Percentiles rank a stretch among this genome's conserved stretches.
phyloP scores from a whole-genome alignment of 1,140 invertebrate species.

The Aphelinus certus region DNA sequence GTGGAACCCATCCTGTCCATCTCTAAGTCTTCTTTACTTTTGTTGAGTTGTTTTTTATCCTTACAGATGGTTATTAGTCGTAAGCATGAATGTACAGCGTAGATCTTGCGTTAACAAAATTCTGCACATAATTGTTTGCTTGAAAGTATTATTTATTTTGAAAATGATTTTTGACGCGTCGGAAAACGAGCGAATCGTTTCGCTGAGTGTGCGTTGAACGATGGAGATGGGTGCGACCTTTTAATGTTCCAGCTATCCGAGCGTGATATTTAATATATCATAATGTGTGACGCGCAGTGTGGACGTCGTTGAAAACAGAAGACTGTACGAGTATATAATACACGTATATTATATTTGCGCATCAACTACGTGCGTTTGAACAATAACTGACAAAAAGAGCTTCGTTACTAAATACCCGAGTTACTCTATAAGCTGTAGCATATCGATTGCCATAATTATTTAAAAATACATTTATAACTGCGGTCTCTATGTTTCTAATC shows the following conservation, averaged over 20 bases:
- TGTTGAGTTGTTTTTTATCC: conserved; percentile 6
- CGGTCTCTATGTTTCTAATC: background rate
- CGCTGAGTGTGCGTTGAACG: background rate
- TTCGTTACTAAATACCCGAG: conserved; percentile 29
- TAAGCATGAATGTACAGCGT: conserved; percentile 6
- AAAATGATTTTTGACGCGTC: conserved; percentile 9
- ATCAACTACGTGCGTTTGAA: conserved; percentile 17
- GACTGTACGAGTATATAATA: conserved; percentile 34
- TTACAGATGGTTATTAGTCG: background rate
- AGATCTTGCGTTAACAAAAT: background rate
- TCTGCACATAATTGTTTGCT: conserved; percentile 9
- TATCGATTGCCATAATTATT: conserved; percentile 32
- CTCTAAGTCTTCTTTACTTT: background rate
- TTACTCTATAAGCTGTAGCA: conserved; percentile 32
- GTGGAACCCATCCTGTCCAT: background rate
- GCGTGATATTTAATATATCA: background rate
- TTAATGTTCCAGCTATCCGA: conserved; percentile 20
- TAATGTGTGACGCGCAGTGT: background rate
- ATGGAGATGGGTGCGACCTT: conserved; percentile 12
- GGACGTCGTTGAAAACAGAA: conserved; percentile 23
- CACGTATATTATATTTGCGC: conserved; percentile 17
- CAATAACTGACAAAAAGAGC: conserved; percentile 31
- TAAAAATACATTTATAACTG: conserved; percentile 15
- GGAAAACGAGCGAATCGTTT: background rate
- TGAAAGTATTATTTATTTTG: conserved; percentile 31